Conservation (phyloP, 2,113 vertebrate species). For the Oenanthe oenanthe region DNA sequence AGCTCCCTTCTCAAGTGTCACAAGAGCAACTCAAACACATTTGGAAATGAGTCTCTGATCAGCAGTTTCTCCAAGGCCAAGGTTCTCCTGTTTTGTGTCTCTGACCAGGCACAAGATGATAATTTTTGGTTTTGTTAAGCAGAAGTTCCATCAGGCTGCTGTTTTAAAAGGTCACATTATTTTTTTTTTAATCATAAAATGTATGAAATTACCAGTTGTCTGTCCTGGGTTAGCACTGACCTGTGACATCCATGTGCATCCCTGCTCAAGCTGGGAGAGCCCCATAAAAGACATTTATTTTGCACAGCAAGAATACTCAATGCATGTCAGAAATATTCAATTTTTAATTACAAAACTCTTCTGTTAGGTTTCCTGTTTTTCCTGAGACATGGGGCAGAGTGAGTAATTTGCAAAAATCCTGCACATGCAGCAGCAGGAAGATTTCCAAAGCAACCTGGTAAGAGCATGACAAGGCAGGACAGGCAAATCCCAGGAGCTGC, state of each 20-base stretch:
- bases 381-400: fast-evolving
- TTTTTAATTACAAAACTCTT: not conserved
- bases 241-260: fast-evolving
- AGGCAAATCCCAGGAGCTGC: not conserved
- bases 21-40: not conserved
- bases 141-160: not conserved
- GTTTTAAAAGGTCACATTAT: too few relatives aligned
- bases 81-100: not conserved
- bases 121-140: not conserved
- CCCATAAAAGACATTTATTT: fast-evolving
- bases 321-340: fast-evolving
- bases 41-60: not conserved
- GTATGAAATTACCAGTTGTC: not conserved
- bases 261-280: not conserved
- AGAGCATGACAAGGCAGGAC: fast-evolving
- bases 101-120: not conserved
- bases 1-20: not conserved
- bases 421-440: not conserved
- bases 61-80: not conserved
- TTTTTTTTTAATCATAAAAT: not conserved
- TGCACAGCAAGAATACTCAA: not conserved
- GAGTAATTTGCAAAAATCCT: not conserved
- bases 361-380: not conserved
- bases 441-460: not conserved
- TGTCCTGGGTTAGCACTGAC: not conserved